phyloP scores from a whole-genome alignment of 1,140 invertebrate species.

The Drosophila sulfurigaster region DNA sequence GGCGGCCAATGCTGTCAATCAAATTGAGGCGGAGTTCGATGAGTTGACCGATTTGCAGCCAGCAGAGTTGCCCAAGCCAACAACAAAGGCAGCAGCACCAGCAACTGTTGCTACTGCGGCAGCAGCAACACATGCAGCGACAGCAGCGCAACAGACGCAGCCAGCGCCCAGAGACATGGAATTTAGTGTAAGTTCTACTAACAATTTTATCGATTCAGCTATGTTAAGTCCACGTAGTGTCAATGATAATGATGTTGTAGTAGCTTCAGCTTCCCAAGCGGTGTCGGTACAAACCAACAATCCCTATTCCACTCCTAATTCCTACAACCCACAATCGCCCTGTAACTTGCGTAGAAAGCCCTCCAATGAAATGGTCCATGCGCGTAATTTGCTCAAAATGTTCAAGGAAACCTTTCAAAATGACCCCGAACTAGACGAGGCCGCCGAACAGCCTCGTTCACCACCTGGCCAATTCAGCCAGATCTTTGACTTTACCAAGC shows the following conservation, averaged over 20 bases:
- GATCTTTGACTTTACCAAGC: conserved; percentile 71
- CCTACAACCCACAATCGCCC: conserved; percentile 17
- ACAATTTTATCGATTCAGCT: conserved; percentile 75
- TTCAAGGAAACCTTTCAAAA: conserved; percentile 82
- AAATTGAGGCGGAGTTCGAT: conserved; percentile 80
- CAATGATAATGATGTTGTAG: conserved; percentile 61
- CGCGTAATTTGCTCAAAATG: conserved; percentile 78
- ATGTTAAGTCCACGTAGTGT: conserved; percentile 61
- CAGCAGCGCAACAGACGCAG: conserved; percentile 27
- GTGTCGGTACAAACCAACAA: conserved; percentile 58
- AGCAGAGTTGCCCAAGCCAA: conserved; percentile 42
- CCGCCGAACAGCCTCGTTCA: conserved; percentile 26
- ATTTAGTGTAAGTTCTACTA: conserved; percentile 85
- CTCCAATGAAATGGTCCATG: conserved; percentile 83
- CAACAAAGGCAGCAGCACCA: conserved; percentile 25
- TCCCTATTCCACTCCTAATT: conserved; percentile 24
- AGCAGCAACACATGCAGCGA: not conserved
- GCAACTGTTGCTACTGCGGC: conserved; percentile 34
- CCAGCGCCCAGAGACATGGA: conserved; percentile 72
- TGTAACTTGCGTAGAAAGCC: conserved; percentile 83
- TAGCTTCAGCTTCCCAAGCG: conserved; percentile 67
- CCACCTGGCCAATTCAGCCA: conserved; percentile 58
- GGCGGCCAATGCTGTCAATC: conserved; percentile 79
- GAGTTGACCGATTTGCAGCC: conserved; percentile 69
- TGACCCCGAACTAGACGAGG: conserved; percentile 73